A percentile compares a stretch with the other conserved stretches of the same genome.
Evolutionary conservation across 2,888 invertebrate species (phyloP).

Genomic region (Meta bourneti): DNA sequence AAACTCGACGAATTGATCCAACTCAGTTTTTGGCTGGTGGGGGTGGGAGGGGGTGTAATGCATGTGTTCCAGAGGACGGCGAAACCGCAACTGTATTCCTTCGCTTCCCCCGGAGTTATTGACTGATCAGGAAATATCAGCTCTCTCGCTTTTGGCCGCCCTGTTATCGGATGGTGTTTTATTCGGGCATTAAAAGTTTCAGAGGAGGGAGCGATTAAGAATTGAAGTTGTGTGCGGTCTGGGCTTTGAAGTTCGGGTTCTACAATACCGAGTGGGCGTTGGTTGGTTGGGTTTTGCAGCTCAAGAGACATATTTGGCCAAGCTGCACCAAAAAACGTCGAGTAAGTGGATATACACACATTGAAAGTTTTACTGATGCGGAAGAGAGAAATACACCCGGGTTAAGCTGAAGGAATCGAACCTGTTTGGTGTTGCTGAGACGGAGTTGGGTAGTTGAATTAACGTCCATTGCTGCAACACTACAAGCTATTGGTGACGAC

Average conservation of each 20-base stretch:
- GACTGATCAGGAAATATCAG: conserved; percentile 48
- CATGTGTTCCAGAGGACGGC: background rate
- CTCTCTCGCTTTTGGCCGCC: conserved; percentile 12
- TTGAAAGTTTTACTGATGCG: too few species aligned
- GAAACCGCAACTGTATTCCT: conserved; percentile 24
- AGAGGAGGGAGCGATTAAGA: background rate
- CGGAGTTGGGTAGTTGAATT: too few species aligned
- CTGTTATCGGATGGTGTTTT: conserved; percentile 46
- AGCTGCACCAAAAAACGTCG: too few species aligned
- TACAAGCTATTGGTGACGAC: too few species aligned
- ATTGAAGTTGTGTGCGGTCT: background rate
- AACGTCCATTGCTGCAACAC: background rate
- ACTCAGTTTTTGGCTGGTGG: background rate
- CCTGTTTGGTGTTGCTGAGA: too few species aligned
- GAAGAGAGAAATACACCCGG: too few species aligned
- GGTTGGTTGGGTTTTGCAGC: background rate
- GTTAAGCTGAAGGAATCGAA: too few species aligned
- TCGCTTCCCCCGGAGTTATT: conserved; percentile 37
- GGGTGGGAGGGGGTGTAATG: background rate
- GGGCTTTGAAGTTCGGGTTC: too few species aligned
- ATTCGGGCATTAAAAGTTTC: conserved; percentile 42
- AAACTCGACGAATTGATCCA: conserved; percentile 56
- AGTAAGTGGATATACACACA: too few species aligned
- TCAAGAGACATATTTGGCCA: background rate
- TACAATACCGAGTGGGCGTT: too few species aligned